Conservation (phyloP, 2,113 vertebrate species). For the Bubalus kerabau region DNA sequence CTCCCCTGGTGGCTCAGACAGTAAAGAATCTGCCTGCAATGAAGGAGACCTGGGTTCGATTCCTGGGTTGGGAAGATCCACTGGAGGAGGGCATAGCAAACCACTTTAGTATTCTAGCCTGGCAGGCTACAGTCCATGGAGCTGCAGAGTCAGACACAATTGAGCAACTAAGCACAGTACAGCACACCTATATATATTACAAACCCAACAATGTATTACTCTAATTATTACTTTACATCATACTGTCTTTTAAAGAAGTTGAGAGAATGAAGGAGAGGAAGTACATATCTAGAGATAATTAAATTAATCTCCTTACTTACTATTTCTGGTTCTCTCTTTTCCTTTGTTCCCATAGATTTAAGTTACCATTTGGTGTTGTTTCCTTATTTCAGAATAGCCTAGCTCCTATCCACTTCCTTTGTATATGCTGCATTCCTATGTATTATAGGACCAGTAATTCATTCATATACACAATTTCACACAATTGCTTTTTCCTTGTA, state of each 20-base stretch:
- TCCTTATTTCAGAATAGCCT: neutral
- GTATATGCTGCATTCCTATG: neutral
- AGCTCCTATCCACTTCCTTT: neutral
- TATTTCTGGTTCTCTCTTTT: neutral
- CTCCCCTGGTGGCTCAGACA: too few species aligned
- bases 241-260: neutral
- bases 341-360: neutral
- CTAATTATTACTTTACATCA: neutral
- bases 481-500: neutral
- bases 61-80: too few species aligned
- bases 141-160: accelerated
- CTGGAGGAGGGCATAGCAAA: too few species aligned
- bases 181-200: neutral
- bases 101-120: too few species aligned
- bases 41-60: too few species aligned
- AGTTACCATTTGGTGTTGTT: neutral
- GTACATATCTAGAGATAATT: neutral
- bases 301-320: neutral
- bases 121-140: too few species aligned
- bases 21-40: too few species aligned
- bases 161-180: neutral
- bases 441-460: neutral
- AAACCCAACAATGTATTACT: neutral
- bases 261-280: neutral
- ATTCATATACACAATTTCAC: neutral